Evolutionary conservation across 2,888 invertebrate genomes (phyloP).

Genomic region (Orthosia incerta): DNA sequence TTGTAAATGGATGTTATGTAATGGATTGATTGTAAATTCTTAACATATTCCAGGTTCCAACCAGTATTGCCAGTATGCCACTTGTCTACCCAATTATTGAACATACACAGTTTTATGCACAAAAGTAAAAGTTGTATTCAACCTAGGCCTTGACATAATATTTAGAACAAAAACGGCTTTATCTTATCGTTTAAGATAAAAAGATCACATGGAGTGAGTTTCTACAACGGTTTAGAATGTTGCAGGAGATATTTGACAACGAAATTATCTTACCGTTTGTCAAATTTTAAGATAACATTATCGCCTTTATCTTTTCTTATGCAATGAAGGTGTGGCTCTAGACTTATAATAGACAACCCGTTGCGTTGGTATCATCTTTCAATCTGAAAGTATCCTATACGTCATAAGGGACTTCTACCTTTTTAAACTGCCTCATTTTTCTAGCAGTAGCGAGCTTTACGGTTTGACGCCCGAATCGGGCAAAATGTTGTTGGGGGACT

Average conservation of each 20-base stretch:
- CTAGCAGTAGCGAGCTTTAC: too few relatives aligned
- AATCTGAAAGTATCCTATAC: background rate
- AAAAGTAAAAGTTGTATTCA: slow-evolving; percentile 46
- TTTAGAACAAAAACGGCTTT: slow-evolving; percentile 24
- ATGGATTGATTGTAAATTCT: too few relatives aligned
- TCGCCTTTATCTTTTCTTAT: slow-evolving; percentile 13
- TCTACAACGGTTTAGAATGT: background rate
- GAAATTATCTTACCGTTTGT: slow-evolving; percentile 7
- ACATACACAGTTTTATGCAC: slow-evolving; percentile 7
- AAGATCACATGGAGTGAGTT: slow-evolving; percentile 6
- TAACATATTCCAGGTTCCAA: background rate
- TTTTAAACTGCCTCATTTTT: too few relatives aligned
- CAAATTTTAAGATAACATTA: slow-evolving; percentile 13
- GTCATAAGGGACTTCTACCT: too few relatives aligned
- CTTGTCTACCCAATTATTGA: background rate
- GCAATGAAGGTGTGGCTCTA: slow-evolving; percentile 18
- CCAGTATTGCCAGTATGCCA: background rate
- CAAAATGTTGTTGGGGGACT: too few relatives aligned
- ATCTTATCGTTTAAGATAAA: slow-evolving; percentile 49
- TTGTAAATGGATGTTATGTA: too few relatives aligned
- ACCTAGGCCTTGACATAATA: slow-evolving; percentile 59
- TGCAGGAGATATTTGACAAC: background rate
- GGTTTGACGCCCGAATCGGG: too few relatives aligned
- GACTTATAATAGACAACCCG: background rate
- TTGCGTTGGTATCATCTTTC: background rate